Conservation (phyloP, 1,140 invertebrate genomes). For the Pogonognathellus flavescens region DNA sequence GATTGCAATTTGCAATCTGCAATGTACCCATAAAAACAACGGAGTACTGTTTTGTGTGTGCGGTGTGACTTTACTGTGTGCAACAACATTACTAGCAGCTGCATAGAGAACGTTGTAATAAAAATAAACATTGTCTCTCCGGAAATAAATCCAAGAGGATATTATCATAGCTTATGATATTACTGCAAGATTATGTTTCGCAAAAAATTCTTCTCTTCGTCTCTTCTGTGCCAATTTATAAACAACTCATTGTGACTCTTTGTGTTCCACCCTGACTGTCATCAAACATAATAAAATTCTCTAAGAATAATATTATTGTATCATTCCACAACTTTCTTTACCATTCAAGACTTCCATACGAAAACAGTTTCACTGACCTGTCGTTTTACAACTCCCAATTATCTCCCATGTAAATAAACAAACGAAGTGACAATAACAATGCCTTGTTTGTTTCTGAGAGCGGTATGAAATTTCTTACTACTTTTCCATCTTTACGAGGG, state of each 20-base stretch:
- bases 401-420: too few species aligned
- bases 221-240: neutral
- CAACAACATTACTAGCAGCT: neutral
- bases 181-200: neutral
- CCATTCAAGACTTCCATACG: neutral
- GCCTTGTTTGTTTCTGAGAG: too few species aligned
- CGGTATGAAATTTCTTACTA: too few species aligned
- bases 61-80: neutral
- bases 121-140: neutral
- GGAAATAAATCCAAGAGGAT: neutral
- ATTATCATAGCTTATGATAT: neutral
- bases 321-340: slow-evolving; percentile 1
- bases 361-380: too few species aligned
- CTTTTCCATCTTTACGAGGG: too few species aligned
- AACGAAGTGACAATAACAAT: too few species aligned
- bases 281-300: neutral
- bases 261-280: neutral
- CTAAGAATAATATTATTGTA: neutral
- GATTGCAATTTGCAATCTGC: slow-evolving; percentile 38
- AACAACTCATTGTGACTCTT: neutral
- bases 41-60: neutral
- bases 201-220: neutral
- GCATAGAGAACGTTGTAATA: neutral
- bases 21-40: slow-evolving; percentile 25
- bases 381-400: too few species aligned